These are phyloP conservation scores for Condylostylus longicornis DNA, from an alignment of 1,140 invertebrate genomes.

Conservation along the genomic window DNA sequence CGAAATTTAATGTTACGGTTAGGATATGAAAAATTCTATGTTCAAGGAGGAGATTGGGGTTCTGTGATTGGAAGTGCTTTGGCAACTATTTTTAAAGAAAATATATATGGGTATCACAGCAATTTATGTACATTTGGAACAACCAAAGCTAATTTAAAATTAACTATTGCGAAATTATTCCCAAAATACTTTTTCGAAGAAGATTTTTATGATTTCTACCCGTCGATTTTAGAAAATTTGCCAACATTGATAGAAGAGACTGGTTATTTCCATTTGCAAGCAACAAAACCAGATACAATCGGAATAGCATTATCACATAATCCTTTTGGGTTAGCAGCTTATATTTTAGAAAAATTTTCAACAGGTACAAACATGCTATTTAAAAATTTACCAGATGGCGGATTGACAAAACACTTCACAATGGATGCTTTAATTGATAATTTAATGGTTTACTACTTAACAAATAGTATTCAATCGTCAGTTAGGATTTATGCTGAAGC, in stretches of 20 bases:
- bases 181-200: conserved; percentile 43
- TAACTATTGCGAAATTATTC: conserved; percentile 33
- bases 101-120: conserved; percentile 42
- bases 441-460: conserved; percentile 76
- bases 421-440: conserved; percentile 72
- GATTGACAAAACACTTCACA: conserved; percentile 42
- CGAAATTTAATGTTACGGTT: conserved; percentile 69
- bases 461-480: conserved; percentile 59
- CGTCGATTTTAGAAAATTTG: conserved; percentile 41
- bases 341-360: conserved; percentile 76
- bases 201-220: conserved; percentile 41
- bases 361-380: conserved; percentile 52
- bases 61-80: conserved; percentile 41
- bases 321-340: conserved; percentile 61
- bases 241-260: conserved; percentile 44
- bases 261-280: conserved; percentile 73
- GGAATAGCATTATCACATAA: conserved; percentile 46
- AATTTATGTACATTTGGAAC: conserved; percentile 41
- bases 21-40: conserved; percentile 58
- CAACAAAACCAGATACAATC: conserved; percentile 82
- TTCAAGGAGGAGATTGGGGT: conserved; percentile 77
- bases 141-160: conserved; percentile 15
- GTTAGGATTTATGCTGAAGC: conserved; percentile 59
- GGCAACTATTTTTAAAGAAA: conserved; percentile 54
- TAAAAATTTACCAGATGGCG: conserved; percentile 48